A percentile compares a stretch with the other conserved stretches of the same genome.
phyloP scores from a whole-genome alignment of 2,888 invertebrate species.

The Drosophila testacea region DNA sequence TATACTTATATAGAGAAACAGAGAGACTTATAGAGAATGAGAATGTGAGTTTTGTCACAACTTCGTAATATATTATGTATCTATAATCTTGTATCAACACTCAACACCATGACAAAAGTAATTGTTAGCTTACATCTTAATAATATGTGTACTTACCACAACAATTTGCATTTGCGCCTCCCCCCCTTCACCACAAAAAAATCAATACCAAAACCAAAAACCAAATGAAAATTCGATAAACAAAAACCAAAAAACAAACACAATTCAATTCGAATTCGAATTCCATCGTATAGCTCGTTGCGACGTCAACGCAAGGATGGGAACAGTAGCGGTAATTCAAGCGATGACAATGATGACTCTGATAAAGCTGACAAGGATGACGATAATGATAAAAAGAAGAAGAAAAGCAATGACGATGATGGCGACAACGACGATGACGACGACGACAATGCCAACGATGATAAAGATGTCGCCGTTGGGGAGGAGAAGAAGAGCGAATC shows the following conservation, averaged over 20 bases:
- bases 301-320: constrained; percentile 83
- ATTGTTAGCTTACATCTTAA: constrained; percentile 57
- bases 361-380: constrained; percentile 74
- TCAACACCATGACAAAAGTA: constrained; percentile 38
- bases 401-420: constrained; percentile 66
- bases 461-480: constrained; percentile 69
- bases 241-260: constrained; percentile 32
- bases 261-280: constrained; percentile 65
- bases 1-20: not conserved
- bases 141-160: constrained; percentile 57
- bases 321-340: constrained; percentile 78
- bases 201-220: constrained; percentile 26
- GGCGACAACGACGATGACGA: constrained; percentile 62
- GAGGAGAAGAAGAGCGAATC: constrained; percentile 66
- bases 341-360: constrained; percentile 73
- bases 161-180: constrained; percentile 70
- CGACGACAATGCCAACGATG: constrained; percentile 67
- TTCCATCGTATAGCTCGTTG: constrained; percentile 80
- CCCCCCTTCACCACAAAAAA: constrained; percentile 40
- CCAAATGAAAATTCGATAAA: constrained; percentile 30
- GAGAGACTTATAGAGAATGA: constrained; percentile 1
- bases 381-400: constrained; percentile 72
- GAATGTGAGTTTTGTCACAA: constrained; percentile 3
- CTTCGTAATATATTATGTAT: constrained; percentile 26
- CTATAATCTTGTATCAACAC: constrained; percentile 43